A percentile compares a stretch with the other conserved stretches of the same genome.
Conservation (phyloP, 1,140 invertebrate species). For the Calephelis nemesis region DNA sequence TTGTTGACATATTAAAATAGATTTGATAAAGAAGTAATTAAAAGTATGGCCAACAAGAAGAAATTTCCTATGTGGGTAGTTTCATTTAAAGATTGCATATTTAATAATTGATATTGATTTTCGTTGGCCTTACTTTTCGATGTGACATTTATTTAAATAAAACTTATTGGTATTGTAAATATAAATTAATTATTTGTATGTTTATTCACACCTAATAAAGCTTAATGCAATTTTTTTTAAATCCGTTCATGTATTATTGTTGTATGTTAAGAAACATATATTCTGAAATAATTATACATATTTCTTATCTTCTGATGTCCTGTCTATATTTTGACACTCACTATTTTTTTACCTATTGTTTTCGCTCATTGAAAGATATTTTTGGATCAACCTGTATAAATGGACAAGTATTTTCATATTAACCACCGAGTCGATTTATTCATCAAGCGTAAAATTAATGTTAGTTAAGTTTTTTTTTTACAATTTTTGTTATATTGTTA, state of each 20-base stretch:
- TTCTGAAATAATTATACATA: background rate
- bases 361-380: background rate
- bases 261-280: too few relatives aligned
- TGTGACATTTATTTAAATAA: background rate
- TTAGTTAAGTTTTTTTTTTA: slow-evolving; percentile 18
- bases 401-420: slow-evolving; percentile 8
- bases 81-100: too few relatives aligned
- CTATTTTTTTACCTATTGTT: background rate
- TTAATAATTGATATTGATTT: too few relatives aligned
- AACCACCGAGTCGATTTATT: slow-evolving; percentile 17
- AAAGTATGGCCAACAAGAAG: too few relatives aligned
- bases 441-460: slow-evolving; percentile 9
- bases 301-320: background rate
- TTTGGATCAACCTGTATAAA: slow-evolving; percentile 8
- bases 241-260: too few relatives aligned
- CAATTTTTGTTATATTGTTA: slow-evolving; percentile 17
- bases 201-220: background rate
- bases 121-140: too few relatives aligned
- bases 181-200: slow-evolving; percentile 1
- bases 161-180: background rate
- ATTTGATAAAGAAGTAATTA: too few relatives aligned
- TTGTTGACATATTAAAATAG: too few relatives aligned
- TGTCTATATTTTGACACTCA: background rate
- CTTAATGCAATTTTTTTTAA: too few relatives aligned
- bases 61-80: too few relatives aligned